Base-by-base conservation (phyloP, 2,888 invertebrate species). In the Mythimna impura region DNA sequence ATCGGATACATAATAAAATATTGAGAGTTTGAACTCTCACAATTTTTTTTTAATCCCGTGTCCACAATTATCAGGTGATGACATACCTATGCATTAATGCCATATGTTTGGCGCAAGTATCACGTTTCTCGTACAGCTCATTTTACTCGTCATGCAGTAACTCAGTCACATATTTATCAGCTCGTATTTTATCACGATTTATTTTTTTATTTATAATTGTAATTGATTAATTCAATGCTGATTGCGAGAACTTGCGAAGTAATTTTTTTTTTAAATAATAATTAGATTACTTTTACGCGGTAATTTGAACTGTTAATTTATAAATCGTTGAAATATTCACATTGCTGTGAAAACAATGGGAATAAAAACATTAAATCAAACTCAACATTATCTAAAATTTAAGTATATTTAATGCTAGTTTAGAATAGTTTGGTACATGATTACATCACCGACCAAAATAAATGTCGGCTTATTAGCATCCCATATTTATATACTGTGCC, bases 61-160 rank as follows among this genome's bases (percentile, higher is more conserved):
- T 43, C 14, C 14, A 17, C 1, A 47, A 17, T 47, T 43, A 43
- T 47, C 17, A 9, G 47, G 17, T 47, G 40, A 40, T 40, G n/a
- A n/a, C n/a, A 40, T 40, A 12, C 10, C 3, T 12, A 40, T 12
- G 12, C 47, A 47, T 47, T 54, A 3, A 3, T 25, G 14, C 8
- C 50, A 60, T 22, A 10, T 72, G 50, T 71, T 61, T 52, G 43
- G 20, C 20, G 2, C 22, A 43, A 60, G 40, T 73, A 20, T 43
- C 14, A 57, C 17, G 17, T 71, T 40, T 30, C 20, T 22, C 5
- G 20, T 34, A 8, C 20, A 20, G 20, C 20, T 52, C 22, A 1
- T 52, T 60, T 54, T 3, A 40, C 20, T 22, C 6, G 36, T 25
- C 25, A 71, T 58, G 36, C 34, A 36, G 17, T 47, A 20, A 43